These are phyloP conservation scores for Orgyia antiqua DNA, from an alignment of 2,888 invertebrate species.

Conservation along the genomic window DNA sequence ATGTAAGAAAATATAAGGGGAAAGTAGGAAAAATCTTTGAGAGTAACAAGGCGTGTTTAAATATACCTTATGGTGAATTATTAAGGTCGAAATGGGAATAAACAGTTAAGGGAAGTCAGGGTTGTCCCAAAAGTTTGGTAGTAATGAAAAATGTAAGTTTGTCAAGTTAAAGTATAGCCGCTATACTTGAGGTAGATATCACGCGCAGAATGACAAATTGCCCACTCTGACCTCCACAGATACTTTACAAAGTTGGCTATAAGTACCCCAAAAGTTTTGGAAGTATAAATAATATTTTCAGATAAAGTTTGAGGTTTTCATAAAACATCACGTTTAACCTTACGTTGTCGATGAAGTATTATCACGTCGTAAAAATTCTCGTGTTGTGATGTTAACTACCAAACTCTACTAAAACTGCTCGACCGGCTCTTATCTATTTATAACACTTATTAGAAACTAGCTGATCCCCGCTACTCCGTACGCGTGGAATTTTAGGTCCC, in stretches of 20 bases:
- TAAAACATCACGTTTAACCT: too few relatives aligned
- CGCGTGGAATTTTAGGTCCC: too few relatives aligned
- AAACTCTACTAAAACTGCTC: too few relatives aligned
- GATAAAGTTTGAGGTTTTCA: constrained; percentile 12
- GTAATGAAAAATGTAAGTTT: constrained; percentile 65
- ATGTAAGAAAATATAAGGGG: constrained; percentile 19
- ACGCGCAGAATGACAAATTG: constrained; percentile 69
- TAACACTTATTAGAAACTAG: too few relatives aligned
- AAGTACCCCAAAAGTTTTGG: constrained; percentile 27
- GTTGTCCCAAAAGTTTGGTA: constrained; percentile 37
- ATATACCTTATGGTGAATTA: not conserved
- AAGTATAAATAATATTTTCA: constrained; percentile 38
- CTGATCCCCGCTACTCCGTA: too few relatives aligned
- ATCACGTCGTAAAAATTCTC: too few relatives aligned
- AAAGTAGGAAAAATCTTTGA: constrained; percentile 22
- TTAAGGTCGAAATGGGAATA: constrained; percentile 16
- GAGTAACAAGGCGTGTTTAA: not conserved
- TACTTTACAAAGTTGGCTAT: constrained; percentile 33
- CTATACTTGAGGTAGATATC: constrained; percentile 53
- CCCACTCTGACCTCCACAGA: constrained; percentile 40
- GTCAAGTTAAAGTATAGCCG: constrained; percentile 37
- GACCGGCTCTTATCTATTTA: too few relatives aligned
- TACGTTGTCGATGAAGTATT: too few relatives aligned
- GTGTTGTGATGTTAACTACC: too few relatives aligned
- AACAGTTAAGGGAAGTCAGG: constrained; percentile 8